Conservation (phyloP, 2,113 vertebrate species). For the Psittacula cyanocephala region DNA sequence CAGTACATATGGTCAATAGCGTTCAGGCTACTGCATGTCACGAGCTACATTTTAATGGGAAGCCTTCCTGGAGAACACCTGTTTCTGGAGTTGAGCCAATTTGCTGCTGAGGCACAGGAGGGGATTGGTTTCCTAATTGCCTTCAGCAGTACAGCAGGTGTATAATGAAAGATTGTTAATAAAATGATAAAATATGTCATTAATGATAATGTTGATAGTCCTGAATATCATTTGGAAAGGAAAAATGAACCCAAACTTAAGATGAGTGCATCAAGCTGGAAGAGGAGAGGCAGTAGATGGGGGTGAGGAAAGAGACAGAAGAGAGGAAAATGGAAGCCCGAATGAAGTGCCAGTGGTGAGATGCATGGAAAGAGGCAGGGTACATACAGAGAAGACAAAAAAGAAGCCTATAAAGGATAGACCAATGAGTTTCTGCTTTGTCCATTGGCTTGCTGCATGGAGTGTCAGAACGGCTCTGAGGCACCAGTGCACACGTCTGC, state of each 20-base stretch:
- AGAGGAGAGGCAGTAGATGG: background rate
- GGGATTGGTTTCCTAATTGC: constrained; percentile 24
- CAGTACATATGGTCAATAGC: background rate
- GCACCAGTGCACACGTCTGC: background rate
- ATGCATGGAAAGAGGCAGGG: background rate
- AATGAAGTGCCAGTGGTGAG: background rate
- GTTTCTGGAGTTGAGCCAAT: background rate
- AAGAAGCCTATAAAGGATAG: background rate
- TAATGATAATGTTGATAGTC: background rate
- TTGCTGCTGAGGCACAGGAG: background rate
- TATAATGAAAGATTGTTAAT: background rate
- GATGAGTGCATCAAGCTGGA: background rate
- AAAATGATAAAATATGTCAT: background rate
- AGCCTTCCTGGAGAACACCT: background rate
- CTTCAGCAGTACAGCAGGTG: constrained; percentile 13
- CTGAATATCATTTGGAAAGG: background rate
- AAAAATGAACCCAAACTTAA: background rate
- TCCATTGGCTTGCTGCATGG: background rate
- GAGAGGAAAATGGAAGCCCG: background rate
- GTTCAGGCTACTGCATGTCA: fast-evolving
- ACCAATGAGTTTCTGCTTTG: background rate
- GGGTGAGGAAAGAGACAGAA: background rate
- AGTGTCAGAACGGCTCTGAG: background rate
- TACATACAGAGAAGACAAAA: background rate
- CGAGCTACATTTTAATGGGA: background rate